Conservation (phyloP, 1,140 invertebrate species). For the Panonychus citri region DNA sequence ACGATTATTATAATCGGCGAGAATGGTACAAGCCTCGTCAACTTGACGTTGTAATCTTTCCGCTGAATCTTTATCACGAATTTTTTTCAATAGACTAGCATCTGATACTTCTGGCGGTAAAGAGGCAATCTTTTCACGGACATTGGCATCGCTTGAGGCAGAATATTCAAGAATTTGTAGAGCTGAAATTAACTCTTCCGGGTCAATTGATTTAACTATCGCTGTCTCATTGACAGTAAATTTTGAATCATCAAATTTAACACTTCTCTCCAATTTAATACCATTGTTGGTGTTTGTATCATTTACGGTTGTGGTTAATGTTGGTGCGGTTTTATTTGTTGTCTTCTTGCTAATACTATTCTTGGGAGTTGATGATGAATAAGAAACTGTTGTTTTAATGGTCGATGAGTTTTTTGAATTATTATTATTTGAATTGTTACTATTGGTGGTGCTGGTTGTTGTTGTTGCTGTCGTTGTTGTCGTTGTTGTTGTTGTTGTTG, state of each 20-base stretch:
- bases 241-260: background rate
- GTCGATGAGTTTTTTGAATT: too few relatives aligned
- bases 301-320: too few relatives aligned
- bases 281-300: background rate
- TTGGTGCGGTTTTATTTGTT: too few relatives aligned
- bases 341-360: too few relatives aligned
- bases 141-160: conserved; percentile 72
- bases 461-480: too few relatives aligned
- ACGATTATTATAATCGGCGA: conserved; percentile 68
- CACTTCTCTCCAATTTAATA: background rate
- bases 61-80: conserved; percentile 43
- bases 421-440: too few relatives aligned
- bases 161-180: conserved; percentile 71
- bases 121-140: conserved; percentile 73
- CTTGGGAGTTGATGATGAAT: too few relatives aligned
- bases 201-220: conserved; percentile 12
- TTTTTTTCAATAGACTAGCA: conserved; percentile 43
- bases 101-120: conserved; percentile 83
- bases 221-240: background rate
- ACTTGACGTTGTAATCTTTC: conserved; percentile 46
- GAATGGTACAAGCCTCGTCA: conserved; percentile 54
- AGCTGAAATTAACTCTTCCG: conserved; percentile 24
- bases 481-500: too few relatives aligned
- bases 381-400: too few relatives aligned
- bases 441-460: too few relatives aligned